Base-by-base conservation (phyloP, 2,797 vertebrate species). In the Gobionotothen gibberifrons region DNA sequence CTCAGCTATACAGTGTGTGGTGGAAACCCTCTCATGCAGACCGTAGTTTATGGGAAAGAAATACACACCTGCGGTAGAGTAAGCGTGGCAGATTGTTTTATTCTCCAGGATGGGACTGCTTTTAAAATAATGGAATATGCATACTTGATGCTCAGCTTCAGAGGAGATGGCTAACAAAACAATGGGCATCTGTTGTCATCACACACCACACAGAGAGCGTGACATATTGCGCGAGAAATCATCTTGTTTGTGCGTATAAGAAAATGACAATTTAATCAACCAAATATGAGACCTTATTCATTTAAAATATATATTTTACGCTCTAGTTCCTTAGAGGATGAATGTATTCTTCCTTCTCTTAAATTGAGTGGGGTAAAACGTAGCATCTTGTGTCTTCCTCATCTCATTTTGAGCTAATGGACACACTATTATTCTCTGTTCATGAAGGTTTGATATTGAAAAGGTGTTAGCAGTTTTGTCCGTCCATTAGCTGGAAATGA, bases 151-250 rank as follows among this genome's bases (percentile, higher is more conserved):
- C 39, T 74, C 19, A 36, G 58, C 32, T 51, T 29, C 5, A 16
- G 59, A 62, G 69, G 43, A 64, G 64, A 76, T 73, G 64, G 69
- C 69, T 55, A 42, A 67, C 43, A 51, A 53, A 67, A 67, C 14
- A 55, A 11, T 6, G 26, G 32, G 36, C 64, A 44, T 65, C 55
- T 60, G 53, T 46, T 21, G 44, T 67, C 19, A 52, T 9, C 56
- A 22, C 56, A 68, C 58, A 49, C 47, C 74, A 56, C 63, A 75
- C 26, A n/a, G 17, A 43, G 48, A 42, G 22, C 1, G 3, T 54
- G 40, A 5, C 49, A 44, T 29, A 22, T 44, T 63, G 56, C 48
- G 51, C 59, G 47, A 52, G 14, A 57, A 69, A 32, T 39, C 46
- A 39, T 42, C 22, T 22, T 42, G 44, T 16, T 26, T 13, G 56